Evolutionary conservation across 2,888 invertebrate genomes (phyloP).

Genomic region (Mesorhabditis spiculigera): DNA sequence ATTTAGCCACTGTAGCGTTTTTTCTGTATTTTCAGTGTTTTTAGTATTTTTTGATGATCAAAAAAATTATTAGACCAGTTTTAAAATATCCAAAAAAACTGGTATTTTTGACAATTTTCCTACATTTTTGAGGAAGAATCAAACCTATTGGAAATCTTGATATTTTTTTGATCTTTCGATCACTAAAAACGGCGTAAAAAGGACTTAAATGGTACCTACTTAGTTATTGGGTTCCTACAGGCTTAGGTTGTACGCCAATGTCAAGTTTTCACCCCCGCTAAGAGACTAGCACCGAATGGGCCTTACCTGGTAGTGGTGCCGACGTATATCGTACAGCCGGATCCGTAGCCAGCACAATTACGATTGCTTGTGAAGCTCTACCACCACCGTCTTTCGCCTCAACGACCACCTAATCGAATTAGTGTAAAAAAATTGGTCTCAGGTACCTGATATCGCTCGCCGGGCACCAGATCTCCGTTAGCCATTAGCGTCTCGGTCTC

Average conservation of each 20-base stretch:
- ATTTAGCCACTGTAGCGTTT: too few species aligned
- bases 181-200: too few species aligned
- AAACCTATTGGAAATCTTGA: not conserved
- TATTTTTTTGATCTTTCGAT: not conserved
- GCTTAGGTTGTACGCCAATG: too few species aligned
- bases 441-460: slow-evolving; percentile 48
- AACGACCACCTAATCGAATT: slow-evolving; percentile 30
- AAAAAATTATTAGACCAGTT: too few species aligned
- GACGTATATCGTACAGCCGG: slow-evolving; percentile 9
- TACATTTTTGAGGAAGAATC: not conserved
- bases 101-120: not conserved
- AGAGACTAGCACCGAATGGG: not conserved
- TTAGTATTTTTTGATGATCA: too few species aligned
- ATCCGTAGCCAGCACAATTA: slow-evolving; percentile 33
- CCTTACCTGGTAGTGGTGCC: slow-evolving; percentile 11
- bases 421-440: not conserved
- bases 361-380: slow-evolving; percentile 30
- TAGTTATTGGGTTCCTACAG: too few species aligned
- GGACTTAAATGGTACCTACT: too few species aligned
- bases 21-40: too few species aligned
- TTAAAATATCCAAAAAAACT: too few species aligned
- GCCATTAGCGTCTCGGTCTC: slow-evolving; percentile 43
- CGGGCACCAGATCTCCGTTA: slow-evolving; percentile 42
- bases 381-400: slow-evolving; percentile 48
- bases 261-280: too few species aligned